Evolutionary conservation across 1,140 invertebrate genomes (phyloP).

Genomic region (Homarus americanus): DNA sequence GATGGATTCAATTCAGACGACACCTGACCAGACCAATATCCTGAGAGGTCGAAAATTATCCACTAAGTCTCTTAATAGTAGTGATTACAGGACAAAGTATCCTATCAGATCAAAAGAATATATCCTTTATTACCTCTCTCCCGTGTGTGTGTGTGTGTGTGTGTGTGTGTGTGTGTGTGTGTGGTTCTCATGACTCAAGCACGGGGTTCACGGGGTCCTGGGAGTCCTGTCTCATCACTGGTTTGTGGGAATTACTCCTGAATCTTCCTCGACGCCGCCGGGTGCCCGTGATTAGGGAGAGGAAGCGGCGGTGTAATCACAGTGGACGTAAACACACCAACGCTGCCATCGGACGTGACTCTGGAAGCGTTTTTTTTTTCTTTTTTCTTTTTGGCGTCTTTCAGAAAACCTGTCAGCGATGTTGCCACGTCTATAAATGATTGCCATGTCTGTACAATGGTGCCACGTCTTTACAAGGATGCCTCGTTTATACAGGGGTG

Average conservation of each 20-base stretch:
- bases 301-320: not conserved
- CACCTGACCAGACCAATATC: no score
- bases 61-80: no score
- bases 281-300: not conserved
- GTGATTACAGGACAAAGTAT: no score
- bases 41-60: no score
- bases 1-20: no score
- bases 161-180: slow-evolving; percentile 3
- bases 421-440: not conserved
- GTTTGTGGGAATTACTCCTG: not conserved
- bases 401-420: not conserved
- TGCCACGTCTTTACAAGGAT: no score
- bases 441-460: no score
- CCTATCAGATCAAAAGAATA: no score
- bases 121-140: no score
- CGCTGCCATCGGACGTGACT: not conserved
- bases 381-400: not conserved
- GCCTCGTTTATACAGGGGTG: no score
- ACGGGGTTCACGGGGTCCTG: not conserved
- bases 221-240: not conserved
- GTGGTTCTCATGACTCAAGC: not conserved
- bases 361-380: not conserved
- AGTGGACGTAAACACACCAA: not conserved
- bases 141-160: not conserved
- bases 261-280: not conserved